Evolutionary conservation across 2,888 invertebrate genomes (phyloP), one percentile per base, ranked within the genome.

Genomic region (Neoascia interrupta): DNA sequence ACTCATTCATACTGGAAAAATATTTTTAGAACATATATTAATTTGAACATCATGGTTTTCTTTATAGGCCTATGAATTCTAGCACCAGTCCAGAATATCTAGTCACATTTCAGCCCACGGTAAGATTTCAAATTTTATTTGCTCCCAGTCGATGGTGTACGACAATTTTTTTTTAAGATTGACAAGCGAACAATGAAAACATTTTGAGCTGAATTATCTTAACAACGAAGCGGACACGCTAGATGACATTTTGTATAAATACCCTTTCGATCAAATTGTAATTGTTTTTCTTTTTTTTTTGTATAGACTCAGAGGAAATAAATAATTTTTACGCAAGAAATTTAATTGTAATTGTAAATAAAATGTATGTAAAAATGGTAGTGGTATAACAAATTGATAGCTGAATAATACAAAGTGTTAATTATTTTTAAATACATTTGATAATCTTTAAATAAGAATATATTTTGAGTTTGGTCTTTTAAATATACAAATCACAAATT

Each of bases 11-110:
- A n/a, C n/a, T n/a, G n/a, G n/a, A n/a, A n/a, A n/a, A n/a, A n/a
- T n/a, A n/a, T n/a, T n/a, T n/a, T n/a, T n/a, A n/a, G n/a, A n/a
- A n/a, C n/a, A n/a, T n/a, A n/a, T n/a, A 10, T 11, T 5, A 5
- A 8, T 3, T 53, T 2, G 21, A 51, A 31, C 8, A 21, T 15
- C 2, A 21, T 39, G 8, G 41, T 43, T 68, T 2, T 60, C 6
- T 13, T 58, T 53, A 1, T 36, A 79, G 76, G 64, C 28, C 19
- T 49, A 66, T 79, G 66, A 79, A 13, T 72, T 60, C 47, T 47
- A 49, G 34, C 18, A 5, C 11, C 19, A 21, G 15, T 18, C 21
- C 13, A 21, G 8, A 45, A 16, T 23, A 60, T 72, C 72, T 72
- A 79, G 76, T 79, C 72, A 79, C 11, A 26, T 45, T 51, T 23